These are phyloP conservation scores for Simalia tracyae DNA, from an alignment of 2,797 vertebrate genomes.

Conservation along the genomic window DNA sequence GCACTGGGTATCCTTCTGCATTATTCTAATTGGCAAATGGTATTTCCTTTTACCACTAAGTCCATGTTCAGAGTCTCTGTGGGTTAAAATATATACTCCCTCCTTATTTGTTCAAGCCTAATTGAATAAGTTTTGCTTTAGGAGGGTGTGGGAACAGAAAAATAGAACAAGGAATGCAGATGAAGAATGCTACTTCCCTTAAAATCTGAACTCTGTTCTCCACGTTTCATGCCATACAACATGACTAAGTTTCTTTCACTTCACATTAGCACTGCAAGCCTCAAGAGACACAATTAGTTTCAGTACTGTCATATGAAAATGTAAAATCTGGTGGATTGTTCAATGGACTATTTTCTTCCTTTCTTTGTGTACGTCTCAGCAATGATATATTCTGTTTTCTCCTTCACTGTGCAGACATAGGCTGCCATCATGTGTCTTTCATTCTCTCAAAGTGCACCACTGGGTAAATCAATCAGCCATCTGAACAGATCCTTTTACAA, in stretches of 20 bases:
- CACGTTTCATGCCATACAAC: not conserved
- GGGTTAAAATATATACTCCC: conserved; percentile 14
- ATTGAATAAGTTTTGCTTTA: conserved; percentile 1
- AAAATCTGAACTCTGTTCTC: not conserved
- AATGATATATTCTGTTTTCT: conserved; percentile 18
- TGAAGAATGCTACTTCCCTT: not conserved
- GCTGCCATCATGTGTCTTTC: conserved; percentile 23
- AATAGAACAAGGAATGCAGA: not conserved
- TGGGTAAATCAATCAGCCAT: conserved; percentile 42
- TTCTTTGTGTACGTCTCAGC: accelerated
- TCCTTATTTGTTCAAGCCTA: conserved; percentile 11
- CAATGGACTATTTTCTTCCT: not conserved
- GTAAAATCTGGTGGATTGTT: conserved; percentile 10
- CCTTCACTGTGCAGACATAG: conserved; percentile 31
- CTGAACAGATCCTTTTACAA: conserved; percentile 47
- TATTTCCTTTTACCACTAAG: conserved; percentile 4
- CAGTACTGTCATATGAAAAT: not conserved
- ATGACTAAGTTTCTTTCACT: not conserved
- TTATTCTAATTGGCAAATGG: conserved; percentile 12
- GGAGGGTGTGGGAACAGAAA: not conserved
- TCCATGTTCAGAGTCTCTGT: not conserved
- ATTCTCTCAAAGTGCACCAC: conserved; percentile 31
- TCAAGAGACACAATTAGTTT: conserved; percentile 28
- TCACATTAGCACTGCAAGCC: not conserved
- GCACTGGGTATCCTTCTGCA: not conserved